A percentile compares a stretch with the other conserved stretches of the same genome.
These are phyloP conservation scores for Drosophila bipectinata DNA, from an alignment of 1,140 invertebrate genomes.

Conservation along the genomic window DNA sequence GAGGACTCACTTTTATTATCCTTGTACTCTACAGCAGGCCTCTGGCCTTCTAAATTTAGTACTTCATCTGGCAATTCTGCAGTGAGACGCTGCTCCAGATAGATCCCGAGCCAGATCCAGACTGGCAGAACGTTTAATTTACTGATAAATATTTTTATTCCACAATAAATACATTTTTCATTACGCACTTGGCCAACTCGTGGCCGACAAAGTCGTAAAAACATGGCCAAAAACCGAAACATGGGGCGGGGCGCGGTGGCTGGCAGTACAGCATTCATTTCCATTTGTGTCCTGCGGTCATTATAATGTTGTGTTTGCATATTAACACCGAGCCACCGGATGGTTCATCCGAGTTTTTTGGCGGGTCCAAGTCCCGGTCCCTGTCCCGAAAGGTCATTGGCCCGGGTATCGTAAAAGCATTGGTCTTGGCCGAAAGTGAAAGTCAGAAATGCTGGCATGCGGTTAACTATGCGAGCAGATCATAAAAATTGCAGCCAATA, in stretches of 20 bases:
- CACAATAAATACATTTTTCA: conserved; percentile 75
- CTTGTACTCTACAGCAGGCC: conserved; percentile 12
- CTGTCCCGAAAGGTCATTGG: conserved; percentile 47
- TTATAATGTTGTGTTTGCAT: conserved; percentile 72
- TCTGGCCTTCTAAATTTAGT: conserved; percentile 36
- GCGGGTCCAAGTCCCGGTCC: not conserved
- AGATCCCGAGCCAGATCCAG: conserved; percentile 30
- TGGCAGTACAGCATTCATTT: conserved; percentile 36
- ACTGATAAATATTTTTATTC: conserved; percentile 80
- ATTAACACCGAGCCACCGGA: conserved; percentile 39
- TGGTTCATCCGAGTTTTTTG: conserved; percentile 16
- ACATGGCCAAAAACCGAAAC: conserved; percentile 55
- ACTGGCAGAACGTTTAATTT: conserved; percentile 69
- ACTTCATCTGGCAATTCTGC: conserved; percentile 61
- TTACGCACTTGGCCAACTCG: conserved; percentile 66
- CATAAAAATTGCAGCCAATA: conserved; percentile 76
- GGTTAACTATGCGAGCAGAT: conserved; percentile 62
- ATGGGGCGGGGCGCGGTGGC: not conserved
- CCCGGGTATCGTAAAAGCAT: conserved; percentile 58
- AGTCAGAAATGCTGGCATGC: conserved; percentile 39
- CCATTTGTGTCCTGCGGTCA: conserved; percentile 76
- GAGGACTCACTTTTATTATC: conserved; percentile 27
- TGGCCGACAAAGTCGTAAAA: conserved; percentile 67
- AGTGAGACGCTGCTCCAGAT: conserved; percentile 15
- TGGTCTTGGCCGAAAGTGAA: conserved; percentile 58